Evolutionary conservation across 1,140 invertebrate genomes (phyloP).

Genomic region (Triops longicaudatus): DNA sequence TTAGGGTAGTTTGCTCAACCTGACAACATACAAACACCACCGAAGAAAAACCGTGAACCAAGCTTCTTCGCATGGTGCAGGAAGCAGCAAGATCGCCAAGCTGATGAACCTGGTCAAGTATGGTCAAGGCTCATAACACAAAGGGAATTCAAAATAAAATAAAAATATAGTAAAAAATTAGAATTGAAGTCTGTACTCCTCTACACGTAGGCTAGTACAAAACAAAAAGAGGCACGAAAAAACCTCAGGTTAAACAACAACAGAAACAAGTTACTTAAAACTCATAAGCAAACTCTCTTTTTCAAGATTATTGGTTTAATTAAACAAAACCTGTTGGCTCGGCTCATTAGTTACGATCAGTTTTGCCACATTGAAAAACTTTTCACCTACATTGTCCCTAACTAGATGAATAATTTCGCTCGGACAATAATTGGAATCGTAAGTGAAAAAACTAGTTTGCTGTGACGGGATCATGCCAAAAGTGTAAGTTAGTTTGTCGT

Average conservation of each 20-base stretch:
- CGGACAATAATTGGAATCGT: background rate
- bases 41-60: background rate
- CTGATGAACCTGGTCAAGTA: no score
- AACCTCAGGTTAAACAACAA: no score
- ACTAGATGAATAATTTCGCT: background rate
- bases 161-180: no score
- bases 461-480: background rate
- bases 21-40: background rate
- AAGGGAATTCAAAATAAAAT: no score
- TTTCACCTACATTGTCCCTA: background rate
- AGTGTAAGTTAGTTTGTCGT: background rate
- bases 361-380: background rate
- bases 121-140: no score
- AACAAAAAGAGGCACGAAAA: background rate
- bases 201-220: background rate
- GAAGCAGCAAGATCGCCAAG: background rate
- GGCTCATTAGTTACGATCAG: background rate
- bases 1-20: background rate
- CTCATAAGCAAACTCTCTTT: no score
- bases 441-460: background rate
- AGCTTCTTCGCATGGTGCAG: background rate
- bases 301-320: background rate
- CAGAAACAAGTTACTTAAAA: no score
- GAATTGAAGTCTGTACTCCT: background rate
- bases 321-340: background rate